Conservation (phyloP, 2,797 vertebrate genomes). For the Lepidocolaptes lacrymiger region DNA sequence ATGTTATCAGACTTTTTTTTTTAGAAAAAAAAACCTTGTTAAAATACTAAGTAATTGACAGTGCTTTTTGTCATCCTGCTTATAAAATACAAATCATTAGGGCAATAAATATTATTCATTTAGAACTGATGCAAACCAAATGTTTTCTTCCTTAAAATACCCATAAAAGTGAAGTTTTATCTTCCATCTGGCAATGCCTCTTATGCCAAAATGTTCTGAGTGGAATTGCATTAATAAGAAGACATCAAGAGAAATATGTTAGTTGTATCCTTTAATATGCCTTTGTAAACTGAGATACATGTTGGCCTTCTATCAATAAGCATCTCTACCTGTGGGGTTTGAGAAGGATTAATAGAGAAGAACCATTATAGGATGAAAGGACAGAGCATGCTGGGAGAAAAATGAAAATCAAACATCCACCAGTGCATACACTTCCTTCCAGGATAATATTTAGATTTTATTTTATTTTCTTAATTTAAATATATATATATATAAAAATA, state of each 20-base stretch:
- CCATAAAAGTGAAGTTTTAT: slow-evolving; percentile 74
- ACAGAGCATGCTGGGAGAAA: slow-evolving; percentile 76
- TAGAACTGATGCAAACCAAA: slow-evolving; percentile 76
- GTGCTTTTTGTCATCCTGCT: slow-evolving; percentile 67
- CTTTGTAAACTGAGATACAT: slow-evolving; percentile 72
- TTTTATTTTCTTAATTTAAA: slow-evolving; percentile 63
- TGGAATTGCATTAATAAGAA: slow-evolving; percentile 77
- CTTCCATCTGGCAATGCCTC: slow-evolving; percentile 78
- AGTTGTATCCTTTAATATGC: slow-evolving; percentile 72
- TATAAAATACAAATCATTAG: slow-evolving; percentile 72
- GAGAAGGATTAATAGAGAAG: slow-evolving; percentile 76
- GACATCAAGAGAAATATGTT: slow-evolving; percentile 77
- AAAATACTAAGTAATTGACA: slow-evolving; percentile 70
- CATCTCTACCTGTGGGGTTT: slow-evolving; percentile 77
- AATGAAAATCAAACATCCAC: slow-evolving; percentile 79
- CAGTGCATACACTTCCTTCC: slow-evolving; percentile 77
- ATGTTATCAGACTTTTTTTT: slow-evolving; percentile 15
- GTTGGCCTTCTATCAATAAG: slow-evolving; percentile 75
- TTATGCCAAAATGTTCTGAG: slow-evolving; percentile 74
- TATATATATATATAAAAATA: slow-evolving; percentile 51
- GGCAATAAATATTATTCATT: slow-evolving; percentile 74
- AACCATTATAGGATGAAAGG: slow-evolving; percentile 79
- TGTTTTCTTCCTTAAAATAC: slow-evolving; percentile 72
- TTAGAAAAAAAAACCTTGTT: background rate
- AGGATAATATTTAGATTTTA: slow-evolving; percentile 74